Evolutionary conservation across 2,888 invertebrate species (phyloP).

Genomic region (Metellina segmentata): DNA sequence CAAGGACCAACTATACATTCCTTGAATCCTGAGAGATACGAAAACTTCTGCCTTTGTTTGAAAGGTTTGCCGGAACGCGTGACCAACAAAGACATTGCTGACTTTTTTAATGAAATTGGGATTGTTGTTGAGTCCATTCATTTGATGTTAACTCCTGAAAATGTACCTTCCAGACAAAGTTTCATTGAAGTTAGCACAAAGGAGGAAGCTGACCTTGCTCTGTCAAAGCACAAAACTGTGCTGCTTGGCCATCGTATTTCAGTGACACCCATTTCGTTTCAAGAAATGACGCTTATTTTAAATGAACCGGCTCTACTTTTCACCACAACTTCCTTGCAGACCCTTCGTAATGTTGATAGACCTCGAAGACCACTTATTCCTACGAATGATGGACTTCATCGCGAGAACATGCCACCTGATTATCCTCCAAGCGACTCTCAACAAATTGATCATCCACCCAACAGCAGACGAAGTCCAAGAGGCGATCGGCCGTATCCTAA

Average conservation of each 20-base stretch:
- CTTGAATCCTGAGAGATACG: neutral
- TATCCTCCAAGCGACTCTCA: neutral
- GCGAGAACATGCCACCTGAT: slow-evolving; percentile 4
- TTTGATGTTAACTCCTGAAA: slow-evolving; percentile 87
- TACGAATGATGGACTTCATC: slow-evolving; percentile 16
- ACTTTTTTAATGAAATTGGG: slow-evolving; percentile 89
- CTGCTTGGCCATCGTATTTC: slow-evolving; percentile 80
- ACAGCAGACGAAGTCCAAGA: neutral
- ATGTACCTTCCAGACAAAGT: slow-evolving; percentile 90
- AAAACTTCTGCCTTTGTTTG: slow-evolving; percentile 77
- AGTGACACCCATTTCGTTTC: slow-evolving; percentile 78
- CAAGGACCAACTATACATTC: slow-evolving; percentile 41
- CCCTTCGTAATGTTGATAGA: slow-evolving; percentile 24
- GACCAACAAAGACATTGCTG: slow-evolving; percentile 89
- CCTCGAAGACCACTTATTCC: slow-evolving; percentile 53
- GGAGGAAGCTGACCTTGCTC: slow-evolving; percentile 87
- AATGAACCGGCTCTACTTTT: slow-evolving; percentile 54
- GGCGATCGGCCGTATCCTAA: neutral
- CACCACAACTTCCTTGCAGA: slow-evolving; percentile 31
- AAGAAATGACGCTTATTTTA: slow-evolving; percentile 80
- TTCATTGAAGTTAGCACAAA: slow-evolving; percentile 90
- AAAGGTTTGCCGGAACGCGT: slow-evolving; percentile 85
- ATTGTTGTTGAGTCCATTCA: slow-evolving; percentile 89
- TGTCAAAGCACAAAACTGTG: slow-evolving; percentile 84
- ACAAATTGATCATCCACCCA: slow-evolving; percentile 6